Conservation (phyloP, 2,888 invertebrate species). For the Lasioglossum marginatum region DNA sequence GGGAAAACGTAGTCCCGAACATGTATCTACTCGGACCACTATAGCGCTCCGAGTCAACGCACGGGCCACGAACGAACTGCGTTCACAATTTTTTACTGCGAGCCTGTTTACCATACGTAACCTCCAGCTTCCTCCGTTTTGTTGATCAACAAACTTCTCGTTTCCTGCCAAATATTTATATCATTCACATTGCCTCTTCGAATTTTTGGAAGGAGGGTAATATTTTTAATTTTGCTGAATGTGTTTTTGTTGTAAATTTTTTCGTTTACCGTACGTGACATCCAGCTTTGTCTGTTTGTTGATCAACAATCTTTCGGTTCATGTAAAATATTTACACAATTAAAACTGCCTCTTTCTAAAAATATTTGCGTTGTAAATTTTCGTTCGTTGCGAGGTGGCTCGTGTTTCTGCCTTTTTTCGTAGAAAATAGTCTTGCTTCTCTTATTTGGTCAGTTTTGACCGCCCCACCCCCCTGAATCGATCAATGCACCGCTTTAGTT, state of each 20-base stretch:
- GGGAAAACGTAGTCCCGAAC: background rate
- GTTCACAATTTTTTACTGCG: background rate
- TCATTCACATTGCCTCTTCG: background rate
- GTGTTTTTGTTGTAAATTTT: background rate
- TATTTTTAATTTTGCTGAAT: background rate
- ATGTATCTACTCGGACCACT: background rate
- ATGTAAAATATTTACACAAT: background rate
- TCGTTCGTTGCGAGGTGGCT: background rate
- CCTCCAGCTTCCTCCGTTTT: background rate
- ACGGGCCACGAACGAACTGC: background rate
- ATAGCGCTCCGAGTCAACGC: background rate
- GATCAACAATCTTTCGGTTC: background rate
- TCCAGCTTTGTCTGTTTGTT: background rate
- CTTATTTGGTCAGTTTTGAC: background rate
- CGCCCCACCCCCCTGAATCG: conserved; percentile 16
- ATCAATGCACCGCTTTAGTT: conserved; percentile 16
- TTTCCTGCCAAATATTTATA: background rate
- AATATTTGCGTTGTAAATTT: background rate
- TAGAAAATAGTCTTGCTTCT: conserved; percentile 2
- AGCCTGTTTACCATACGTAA: conserved; percentile 6
- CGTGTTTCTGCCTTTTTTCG: background rate
- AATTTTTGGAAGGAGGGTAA: background rate
- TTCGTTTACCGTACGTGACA: background rate
- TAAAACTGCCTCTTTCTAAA: background rate
- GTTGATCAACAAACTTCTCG: background rate